Percentiles rank a stretch among this genome's conserved stretches.
Evolutionary conservation across 2,797 vertebrate genomes (phyloP).

Genomic region (Smutsia temminckii): DNA sequence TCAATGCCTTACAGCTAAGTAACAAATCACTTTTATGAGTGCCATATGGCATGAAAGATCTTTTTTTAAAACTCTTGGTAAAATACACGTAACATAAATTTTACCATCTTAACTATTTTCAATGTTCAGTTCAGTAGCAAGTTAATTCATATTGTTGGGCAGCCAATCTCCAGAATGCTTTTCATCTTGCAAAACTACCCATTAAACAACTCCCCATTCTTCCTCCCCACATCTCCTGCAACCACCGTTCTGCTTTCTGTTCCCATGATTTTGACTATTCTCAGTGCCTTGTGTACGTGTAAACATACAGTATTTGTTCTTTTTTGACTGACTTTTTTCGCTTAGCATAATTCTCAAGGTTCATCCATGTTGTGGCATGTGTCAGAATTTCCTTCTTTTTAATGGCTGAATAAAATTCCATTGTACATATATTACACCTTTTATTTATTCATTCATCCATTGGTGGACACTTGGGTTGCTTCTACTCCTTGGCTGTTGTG

Average conservation of each 20-base stretch:
- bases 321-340: background rate
- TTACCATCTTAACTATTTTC: conserved; percentile 3
- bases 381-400: background rate
- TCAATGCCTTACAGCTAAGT: background rate
- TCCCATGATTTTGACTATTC: background rate
- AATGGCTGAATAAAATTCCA: conserved; percentile 12
- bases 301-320: background rate
- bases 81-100: background rate
- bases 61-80: background rate
- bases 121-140: background rate
- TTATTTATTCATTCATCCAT: background rate
- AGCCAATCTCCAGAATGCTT: background rate
- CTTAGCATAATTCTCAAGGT: background rate
- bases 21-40: background rate
- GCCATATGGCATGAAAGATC: background rate
- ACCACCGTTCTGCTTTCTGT: background rate
- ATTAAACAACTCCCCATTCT: background rate
- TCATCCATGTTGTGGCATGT: background rate
- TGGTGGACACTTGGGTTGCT: background rate
- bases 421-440: background rate
- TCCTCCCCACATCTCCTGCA: background rate
- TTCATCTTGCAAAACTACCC: background rate
- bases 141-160: background rate
- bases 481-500: background rate
- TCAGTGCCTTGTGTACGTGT: background rate